A percentile compares a stretch with the other conserved stretches of the same genome.
Conservation (phyloP, 2,797 vertebrate species). For the Hoplostethus mediterraneus region DNA sequence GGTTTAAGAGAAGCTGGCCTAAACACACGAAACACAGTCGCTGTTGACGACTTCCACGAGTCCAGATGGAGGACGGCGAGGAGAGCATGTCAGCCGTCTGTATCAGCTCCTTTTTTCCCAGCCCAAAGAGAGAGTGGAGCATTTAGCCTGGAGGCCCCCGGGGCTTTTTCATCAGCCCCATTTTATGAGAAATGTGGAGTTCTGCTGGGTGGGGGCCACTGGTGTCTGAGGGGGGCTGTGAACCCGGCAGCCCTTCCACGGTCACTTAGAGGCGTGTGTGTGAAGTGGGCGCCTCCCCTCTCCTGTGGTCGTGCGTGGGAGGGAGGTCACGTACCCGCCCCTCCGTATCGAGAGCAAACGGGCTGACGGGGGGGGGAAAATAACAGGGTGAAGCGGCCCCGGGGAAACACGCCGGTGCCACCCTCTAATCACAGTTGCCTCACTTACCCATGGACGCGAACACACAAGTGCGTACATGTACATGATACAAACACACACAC, state of each 20-base stretch:
- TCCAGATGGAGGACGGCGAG: slow-evolving; percentile 32
- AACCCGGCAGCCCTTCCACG: slow-evolving; percentile 15
- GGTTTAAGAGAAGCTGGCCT: slow-evolving; percentile 30
- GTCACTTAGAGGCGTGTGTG: slow-evolving; percentile 41
- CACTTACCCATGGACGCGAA: slow-evolving; percentile 48
- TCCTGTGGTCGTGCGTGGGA: slow-evolving; percentile 63
- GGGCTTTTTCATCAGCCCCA: slow-evolving; percentile 1
- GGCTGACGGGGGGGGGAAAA: slow-evolving; percentile 69
- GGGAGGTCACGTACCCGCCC: slow-evolving; percentile 75
- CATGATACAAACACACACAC: not conserved
- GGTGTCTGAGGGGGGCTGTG: slow-evolving; percentile 28
- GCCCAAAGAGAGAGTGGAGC: not conserved
- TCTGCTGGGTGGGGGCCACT: slow-evolving; percentile 20
- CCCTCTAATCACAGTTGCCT: slow-evolving; percentile 78
- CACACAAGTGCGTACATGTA: not conserved
- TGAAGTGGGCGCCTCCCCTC: slow-evolving; percentile 64
- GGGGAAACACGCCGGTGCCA: slow-evolving; percentile 49
- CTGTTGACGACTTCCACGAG: slow-evolving; percentile 39
- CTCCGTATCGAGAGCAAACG: slow-evolving; percentile 58
- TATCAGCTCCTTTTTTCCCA: slow-evolving; percentile 5
- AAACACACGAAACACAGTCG: slow-evolving; percentile 25
- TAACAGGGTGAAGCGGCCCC: slow-evolving; percentile 70
- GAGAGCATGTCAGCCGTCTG: slow-evolving; percentile 21
- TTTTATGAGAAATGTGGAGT: slow-evolving; percentile 36
- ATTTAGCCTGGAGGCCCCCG: not conserved